A percentile compares a stretch with the other conserved stretches of the same genome.
phyloP scores from a whole-genome alignment of 1,140 invertebrate species.

The Danaus melanippus region DNA sequence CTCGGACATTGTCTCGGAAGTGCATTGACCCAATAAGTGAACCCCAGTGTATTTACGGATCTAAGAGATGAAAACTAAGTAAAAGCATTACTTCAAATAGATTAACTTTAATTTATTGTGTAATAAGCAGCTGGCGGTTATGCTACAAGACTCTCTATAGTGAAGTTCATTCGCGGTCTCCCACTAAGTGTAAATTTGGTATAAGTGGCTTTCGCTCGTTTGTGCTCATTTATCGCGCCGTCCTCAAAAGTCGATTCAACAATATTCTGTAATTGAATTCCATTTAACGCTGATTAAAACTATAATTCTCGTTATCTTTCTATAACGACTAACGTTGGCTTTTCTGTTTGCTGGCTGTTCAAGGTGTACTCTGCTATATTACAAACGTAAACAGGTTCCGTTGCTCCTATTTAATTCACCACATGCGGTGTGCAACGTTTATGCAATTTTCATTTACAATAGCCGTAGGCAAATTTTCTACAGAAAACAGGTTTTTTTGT shows the following conservation, averaged over 20 bases:
- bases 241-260: constrained; percentile 35
- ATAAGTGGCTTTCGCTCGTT: constrained; percentile 67
- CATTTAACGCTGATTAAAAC: constrained; percentile 53
- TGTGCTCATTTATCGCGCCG: constrained; percentile 56
- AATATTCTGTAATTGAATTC: constrained; percentile 52
- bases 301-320: constrained; percentile 54
- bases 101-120: constrained; percentile 23
- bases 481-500: constrained; percentile 36
- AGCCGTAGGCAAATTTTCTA: constrained; percentile 47
- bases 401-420: constrained; percentile 65
- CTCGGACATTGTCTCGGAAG: constrained; percentile 58
- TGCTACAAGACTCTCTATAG: constrained; percentile 8
- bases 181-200: constrained; percentile 70
- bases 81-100: no score
- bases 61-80: background rate
- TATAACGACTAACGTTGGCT: constrained; percentile 44
- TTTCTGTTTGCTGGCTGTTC: constrained; percentile 53
- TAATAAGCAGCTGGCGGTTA: constrained; percentile 52
- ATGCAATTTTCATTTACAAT: constrained; percentile 64
- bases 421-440: constrained; percentile 58
- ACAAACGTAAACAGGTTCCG: constrained; percentile 58
- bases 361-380: constrained; percentile 43
- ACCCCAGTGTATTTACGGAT: constrained; percentile 29
- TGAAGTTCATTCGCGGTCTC: constrained; percentile 51
- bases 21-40: constrained; percentile 68